Evolutionary conservation across 1,140 invertebrate species (phyloP).

Genomic region (Pachyrhynchus sulphureomaculatus): DNA sequence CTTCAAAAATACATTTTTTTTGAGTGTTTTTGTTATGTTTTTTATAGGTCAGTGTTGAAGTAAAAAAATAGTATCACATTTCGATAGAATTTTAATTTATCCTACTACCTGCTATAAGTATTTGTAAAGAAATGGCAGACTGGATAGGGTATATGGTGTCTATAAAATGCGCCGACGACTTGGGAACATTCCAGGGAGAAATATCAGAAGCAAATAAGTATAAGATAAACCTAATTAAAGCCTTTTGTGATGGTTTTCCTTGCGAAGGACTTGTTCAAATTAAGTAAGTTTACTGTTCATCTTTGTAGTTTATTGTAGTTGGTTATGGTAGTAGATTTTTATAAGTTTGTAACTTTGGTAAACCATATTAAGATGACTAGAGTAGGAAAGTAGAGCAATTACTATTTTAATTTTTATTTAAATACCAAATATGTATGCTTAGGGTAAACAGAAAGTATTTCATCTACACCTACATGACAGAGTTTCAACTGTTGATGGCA

Average conservation of each 20-base stretch:
- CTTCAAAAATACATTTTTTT: no score
- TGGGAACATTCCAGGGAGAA: conserved; percentile 77
- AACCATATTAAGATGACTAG: no score
- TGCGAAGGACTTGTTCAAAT: conserved; percentile 45
- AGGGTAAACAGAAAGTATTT: no score
- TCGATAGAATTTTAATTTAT: no score
- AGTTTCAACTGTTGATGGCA: no score
- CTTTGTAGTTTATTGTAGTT: not conserved
- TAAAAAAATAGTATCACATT: not conserved
- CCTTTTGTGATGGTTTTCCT: conserved; percentile 80
- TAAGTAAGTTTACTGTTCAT: conserved; percentile 26
- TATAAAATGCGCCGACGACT: conserved; percentile 68
- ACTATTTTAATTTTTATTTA: no score
- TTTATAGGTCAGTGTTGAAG: conserved; percentile 7
- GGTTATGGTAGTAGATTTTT: no score
- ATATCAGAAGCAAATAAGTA: conserved; percentile 70
- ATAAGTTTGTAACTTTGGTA: no score
- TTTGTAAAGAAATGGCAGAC: conserved; percentile 56
- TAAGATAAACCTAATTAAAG: conserved; percentile 72
- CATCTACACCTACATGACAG: no score
- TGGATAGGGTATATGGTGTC: conserved; percentile 77
- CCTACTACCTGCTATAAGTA: conserved; percentile 22
- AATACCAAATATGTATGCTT: no score
- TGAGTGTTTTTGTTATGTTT: no score
- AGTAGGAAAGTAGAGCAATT: no score